Evolutionary conservation across 1,140 invertebrate species (phyloP).

Genomic region (Orussus abietinus): DNA sequence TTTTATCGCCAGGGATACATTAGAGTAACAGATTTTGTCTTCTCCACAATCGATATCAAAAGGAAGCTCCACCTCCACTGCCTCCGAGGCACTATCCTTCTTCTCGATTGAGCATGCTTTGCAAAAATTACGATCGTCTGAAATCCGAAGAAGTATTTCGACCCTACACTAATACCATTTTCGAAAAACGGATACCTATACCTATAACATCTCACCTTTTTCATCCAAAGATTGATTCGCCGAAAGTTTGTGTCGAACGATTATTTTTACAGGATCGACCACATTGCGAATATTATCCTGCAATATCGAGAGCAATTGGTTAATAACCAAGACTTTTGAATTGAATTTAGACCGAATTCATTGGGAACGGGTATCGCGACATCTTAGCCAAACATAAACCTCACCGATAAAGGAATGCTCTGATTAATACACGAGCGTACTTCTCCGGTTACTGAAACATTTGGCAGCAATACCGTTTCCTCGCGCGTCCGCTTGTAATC

Average conservation of each 20-base stretch:
- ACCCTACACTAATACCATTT: neutral
- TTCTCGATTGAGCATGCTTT: constrained; percentile 26
- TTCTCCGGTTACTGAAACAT: constrained; percentile 2
- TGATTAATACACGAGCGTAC: constrained; percentile 9
- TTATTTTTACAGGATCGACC: constrained; percentile 31
- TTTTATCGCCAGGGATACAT: constrained; percentile 30
- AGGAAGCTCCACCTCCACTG: constrained; percentile 29
- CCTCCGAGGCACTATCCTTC: constrained; percentile 10
- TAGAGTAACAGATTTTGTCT: constrained; percentile 45
- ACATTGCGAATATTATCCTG: constrained; percentile 27
- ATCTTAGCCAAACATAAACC: neutral
- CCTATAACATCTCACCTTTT: constrained; percentile 1
- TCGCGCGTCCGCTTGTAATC: constrained; percentile 19
- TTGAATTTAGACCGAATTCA: neutral
- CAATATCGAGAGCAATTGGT: constrained; percentile 13
- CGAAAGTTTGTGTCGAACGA: constrained; percentile 25
- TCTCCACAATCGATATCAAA: constrained; percentile 45
- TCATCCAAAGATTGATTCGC: constrained; percentile 1
- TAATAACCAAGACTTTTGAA: constrained; percentile 4
- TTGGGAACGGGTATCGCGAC: neutral
- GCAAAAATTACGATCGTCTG: constrained; percentile 16
- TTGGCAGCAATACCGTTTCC: neutral
- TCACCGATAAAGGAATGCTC: constrained; percentile 11
- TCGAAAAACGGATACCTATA: neutral
- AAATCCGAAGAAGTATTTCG: too few species aligned